phyloP scores from a whole-genome alignment of 2,113 vertebrate genomes.

The Elephantulus edwardii region DNA sequence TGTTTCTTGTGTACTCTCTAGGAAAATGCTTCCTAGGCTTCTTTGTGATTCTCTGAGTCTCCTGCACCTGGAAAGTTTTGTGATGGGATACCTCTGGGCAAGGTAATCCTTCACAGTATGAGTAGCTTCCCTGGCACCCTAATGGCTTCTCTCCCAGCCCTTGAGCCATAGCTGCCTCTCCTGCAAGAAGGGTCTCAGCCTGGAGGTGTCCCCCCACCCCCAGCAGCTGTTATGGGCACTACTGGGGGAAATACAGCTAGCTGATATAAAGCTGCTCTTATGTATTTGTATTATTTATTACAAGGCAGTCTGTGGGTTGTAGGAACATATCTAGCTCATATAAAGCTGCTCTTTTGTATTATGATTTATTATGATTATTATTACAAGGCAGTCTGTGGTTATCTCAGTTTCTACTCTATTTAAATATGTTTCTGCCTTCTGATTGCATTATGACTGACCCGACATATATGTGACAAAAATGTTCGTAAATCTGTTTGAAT shows the following conservation, averaged over 20 bases:
- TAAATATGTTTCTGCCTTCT: slow-evolving; percentile 6
- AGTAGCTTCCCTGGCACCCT: neutral
- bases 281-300: no score
- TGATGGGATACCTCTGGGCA: neutral
- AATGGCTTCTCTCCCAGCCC: neutral
- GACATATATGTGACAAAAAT: neutral
- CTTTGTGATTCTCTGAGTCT: no score
- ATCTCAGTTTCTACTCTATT: no score
- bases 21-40: neutral
- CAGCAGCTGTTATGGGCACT: no score
- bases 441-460: neutral
- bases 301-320: no score
- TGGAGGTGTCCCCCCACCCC: neutral
- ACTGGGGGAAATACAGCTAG: no score
- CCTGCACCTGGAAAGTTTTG: neutral
- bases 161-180: neutral
- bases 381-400: no score
- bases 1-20: neutral
- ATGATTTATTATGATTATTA: no score
- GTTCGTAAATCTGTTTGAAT: no score
- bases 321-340: no score
- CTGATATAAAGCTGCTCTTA: no score
- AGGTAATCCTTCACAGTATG: neutral
- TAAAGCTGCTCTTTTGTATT: no score
- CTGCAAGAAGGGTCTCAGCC: neutral